Evolutionary conservation across 2,888 invertebrate genomes (phyloP).

Genomic region (Prosopocoilus inquinatus): DNA sequence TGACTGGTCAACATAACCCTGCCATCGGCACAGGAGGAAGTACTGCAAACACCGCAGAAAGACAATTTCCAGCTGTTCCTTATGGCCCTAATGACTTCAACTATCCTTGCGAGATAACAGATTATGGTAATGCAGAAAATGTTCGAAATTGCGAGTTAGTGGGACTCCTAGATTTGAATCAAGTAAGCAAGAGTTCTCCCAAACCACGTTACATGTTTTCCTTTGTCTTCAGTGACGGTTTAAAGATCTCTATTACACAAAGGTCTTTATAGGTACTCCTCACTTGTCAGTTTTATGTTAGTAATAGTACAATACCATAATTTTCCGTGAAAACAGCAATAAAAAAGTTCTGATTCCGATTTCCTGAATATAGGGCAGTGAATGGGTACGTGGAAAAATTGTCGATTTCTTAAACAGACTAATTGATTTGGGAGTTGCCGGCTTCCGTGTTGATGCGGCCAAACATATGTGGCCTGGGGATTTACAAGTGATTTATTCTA

Average conservation of each 20-base stretch:
- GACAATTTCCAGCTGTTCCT: constrained; percentile 60
- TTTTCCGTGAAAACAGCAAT: too few relatives aligned
- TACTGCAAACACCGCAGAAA: constrained; percentile 50
- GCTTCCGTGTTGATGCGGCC: constrained; percentile 76
- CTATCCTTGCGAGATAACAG: constrained; percentile 59
- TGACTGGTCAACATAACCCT: constrained; percentile 57
- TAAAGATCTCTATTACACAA: too few relatives aligned
- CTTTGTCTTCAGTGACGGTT: too few relatives aligned
- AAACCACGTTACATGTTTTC: too few relatives aligned
- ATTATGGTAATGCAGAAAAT: constrained; percentile 64
- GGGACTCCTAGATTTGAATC: constrained; percentile 75
- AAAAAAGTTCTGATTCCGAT: too few relatives aligned
- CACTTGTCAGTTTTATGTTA: too few relatives aligned
- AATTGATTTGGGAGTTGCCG: constrained; percentile 75
- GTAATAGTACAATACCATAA: too few relatives aligned
- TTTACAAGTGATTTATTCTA: constrained; percentile 63
- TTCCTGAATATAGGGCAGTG: constrained; percentile 35
- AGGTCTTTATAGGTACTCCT: too few relatives aligned
- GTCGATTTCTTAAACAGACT: constrained; percentile 65
- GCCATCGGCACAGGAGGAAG: constrained; percentile 64
- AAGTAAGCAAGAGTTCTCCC: constrained; percentile 45
- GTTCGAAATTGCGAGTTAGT: constrained; percentile 54
- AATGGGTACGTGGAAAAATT: constrained; percentile 66
- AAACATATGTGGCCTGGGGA: constrained; percentile 80
- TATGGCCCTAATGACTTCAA: constrained; percentile 70